Evolutionary conservation across 2,888 invertebrate species (phyloP), one percentile per base, ranked within the genome.

Genomic region (Meghimatium bilineatum): DNA sequence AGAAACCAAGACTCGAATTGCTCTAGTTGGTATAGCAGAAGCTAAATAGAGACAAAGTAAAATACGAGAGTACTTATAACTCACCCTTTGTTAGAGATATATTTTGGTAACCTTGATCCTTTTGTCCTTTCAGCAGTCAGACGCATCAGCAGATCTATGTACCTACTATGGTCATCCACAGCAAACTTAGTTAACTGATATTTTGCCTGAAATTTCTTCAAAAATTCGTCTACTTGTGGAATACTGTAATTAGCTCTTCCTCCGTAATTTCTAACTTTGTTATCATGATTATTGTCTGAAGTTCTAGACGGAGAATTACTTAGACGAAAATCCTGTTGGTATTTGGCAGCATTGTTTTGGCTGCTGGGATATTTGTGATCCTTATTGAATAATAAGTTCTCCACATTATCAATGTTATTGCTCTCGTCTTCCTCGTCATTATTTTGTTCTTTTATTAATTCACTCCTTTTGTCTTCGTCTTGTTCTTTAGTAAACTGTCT

Each of bases 151-250:
- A 80, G n/a, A 14, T 76, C 60, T 0, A 23, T 6, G 44, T 84
- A 84, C 26, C 38, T 67, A 26, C 5, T n/a, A 10, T 52, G 23
- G 1, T 1, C 34, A 23, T 56, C 60, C 10, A 80, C 76, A 10
- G 26, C 56, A 66, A 38, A 83, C 10, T 38, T 36, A 20, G 84
- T 74, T 17, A 23, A 32, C 26, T 52, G 49, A 52, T 80, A 84
- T 63, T 60, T 76, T 5, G 36, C 10, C 12, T 29, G 49, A 44
- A 84, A 84, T 34, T 66, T 52, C 32, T 44, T 32, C 34, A 84
- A 60, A 44, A 84, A 80, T 12, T 77, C 38, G 23, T 84, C 84
- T 1, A 84, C 84, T 56, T 84, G 76, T 26, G 84, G 56, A 5
- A 80, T 38, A 63, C 80, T 84, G n/a, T 84, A 84, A 44, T 84